Base-by-base conservation (phyloP, 2,888 invertebrate species). In the Agrotis ipsilon region DNA sequence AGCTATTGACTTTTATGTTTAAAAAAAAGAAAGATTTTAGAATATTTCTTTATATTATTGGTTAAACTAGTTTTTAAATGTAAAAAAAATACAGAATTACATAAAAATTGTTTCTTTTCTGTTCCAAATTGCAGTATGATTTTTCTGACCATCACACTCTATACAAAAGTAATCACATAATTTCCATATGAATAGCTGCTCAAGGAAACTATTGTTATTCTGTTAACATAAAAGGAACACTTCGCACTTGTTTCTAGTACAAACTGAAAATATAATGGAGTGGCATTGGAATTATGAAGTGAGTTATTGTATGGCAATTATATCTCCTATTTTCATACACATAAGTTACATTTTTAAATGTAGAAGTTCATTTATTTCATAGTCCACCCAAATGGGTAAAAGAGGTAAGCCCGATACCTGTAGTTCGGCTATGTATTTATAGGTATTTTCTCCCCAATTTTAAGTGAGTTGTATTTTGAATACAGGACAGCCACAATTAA, bases 161-260 rank as follows among this genome's bases (percentile, higher is more conserved):
- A 32, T 27, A 68, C 18, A 62, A 45, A 52, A 60, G 72, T 82
- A 63, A 79, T 68, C 32, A 64, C 58, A 39, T 14, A 61, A 83
- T 80, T 80, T 68, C 51, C 75, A 75, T 80, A 66, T 65, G 70
- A 80, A 79, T 86, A 69, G 63, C 32, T 27, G 39, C 45, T 65
- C 32, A 45, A 52, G 46, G 39, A 64, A 65, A 49, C 58, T 39
- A 59, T 75, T 80, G 58, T 59, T 46, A 60, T 48, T 54, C 54
- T 60, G 54, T 43, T 48, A 80, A 54, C 66, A 54, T 49, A 64
- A 58, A 73, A 52, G 43, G 16, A 52, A 43, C 48, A 52, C 48
- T 54, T 63, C 45, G 45, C 19, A n/a, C 69, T 46, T 57, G 39
- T 48, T 54, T 60, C n/a, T 27, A 43, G 51, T 54, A 71, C n/a